Percentiles rank a stretch among this genome's conserved stretches.
phyloP scores from a whole-genome alignment of 2,797 vertebrate species.

The Aratinga solstitialis region DNA sequence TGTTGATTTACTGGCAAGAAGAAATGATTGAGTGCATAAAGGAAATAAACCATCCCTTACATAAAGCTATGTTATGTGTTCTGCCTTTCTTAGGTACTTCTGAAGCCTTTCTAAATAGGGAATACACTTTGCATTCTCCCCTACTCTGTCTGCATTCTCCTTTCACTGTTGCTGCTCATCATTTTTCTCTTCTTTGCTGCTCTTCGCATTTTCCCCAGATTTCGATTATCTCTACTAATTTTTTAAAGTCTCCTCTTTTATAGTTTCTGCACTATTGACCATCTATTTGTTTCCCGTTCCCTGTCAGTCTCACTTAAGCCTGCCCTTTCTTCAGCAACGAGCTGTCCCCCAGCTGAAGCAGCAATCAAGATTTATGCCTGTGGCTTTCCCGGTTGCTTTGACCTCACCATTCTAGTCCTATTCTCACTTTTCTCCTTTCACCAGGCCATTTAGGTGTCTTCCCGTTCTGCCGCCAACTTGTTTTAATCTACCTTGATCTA shows the following conservation, averaged over 20 bases:
- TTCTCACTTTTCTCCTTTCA: neutral
- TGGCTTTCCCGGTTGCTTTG: neutral
- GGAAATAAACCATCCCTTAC: neutral
- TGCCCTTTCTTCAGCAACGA: neutral
- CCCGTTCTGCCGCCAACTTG: neutral
- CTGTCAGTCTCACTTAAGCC: slow-evolving; percentile 18
- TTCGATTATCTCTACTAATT: neutral
- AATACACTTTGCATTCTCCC: neutral
- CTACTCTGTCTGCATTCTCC: neutral
- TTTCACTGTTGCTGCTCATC: neutral
- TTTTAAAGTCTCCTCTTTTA: slow-evolving; percentile 1
- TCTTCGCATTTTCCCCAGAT: neutral
- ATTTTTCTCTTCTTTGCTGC: neutral
- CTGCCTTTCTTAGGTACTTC: neutral
- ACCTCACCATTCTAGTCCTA: neutral
- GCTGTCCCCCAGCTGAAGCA: neutral
- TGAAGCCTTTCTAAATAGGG: neutral
- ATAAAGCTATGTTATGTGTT: neutral
- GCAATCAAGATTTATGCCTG: slow-evolving; percentile 10
- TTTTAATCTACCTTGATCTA: neutral
- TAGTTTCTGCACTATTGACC: neutral
- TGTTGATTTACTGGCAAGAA: neutral
- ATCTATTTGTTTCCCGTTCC: slow-evolving; percentile 16
- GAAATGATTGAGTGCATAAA: neutral
- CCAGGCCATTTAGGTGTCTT: neutral